Conservation (phyloP, 2,888 invertebrate genomes). For the Epistrophe eligans region DNA sequence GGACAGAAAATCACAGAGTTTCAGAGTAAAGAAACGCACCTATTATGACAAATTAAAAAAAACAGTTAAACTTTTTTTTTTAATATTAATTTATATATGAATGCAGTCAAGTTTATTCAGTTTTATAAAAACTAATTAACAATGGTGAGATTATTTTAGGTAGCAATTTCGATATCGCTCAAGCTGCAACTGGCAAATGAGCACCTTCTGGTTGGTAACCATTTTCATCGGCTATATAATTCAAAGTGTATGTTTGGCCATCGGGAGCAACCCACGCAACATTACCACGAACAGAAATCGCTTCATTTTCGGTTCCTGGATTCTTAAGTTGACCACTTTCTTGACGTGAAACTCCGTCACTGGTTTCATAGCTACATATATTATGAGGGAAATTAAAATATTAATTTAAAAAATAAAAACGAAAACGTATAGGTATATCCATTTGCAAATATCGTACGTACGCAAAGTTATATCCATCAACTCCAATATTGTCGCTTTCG, state of each 20-base stretch:
- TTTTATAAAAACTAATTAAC: slow-evolving; percentile 29
- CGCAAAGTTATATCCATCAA: slow-evolving; percentile 86
- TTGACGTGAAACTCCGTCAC: slow-evolving; percentile 82
- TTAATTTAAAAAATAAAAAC: background rate
- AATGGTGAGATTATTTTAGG: background rate
- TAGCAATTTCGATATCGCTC: background rate
- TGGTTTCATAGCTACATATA: slow-evolving; percentile 81
- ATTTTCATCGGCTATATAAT: slow-evolving; percentile 80
- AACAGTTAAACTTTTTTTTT: background rate
- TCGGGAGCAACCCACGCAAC: slow-evolving; percentile 85
- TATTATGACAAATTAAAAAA: too few species aligned
- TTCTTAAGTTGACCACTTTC: slow-evolving; percentile 81
- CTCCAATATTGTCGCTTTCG: slow-evolving; percentile 85
- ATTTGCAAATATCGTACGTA: slow-evolving; percentile 78
- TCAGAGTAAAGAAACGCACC: too few species aligned
- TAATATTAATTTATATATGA: slow-evolving; percentile 9
- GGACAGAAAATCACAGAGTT: too few species aligned
- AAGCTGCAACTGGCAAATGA: slow-evolving; percentile 77
- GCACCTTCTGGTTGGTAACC: slow-evolving; percentile 80
- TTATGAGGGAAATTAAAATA: too few species aligned
- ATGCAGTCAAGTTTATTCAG: slow-evolving; percentile 7
- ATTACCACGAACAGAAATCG: slow-evolving; percentile 83
- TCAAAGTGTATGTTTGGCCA: slow-evolving; percentile 86
- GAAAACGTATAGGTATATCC: background rate
- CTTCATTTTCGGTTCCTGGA: slow-evolving; percentile 78